Evolutionary conservation across 2,113 vertebrate species (phyloP).

Genomic region (Bubo blakistoni): DNA sequence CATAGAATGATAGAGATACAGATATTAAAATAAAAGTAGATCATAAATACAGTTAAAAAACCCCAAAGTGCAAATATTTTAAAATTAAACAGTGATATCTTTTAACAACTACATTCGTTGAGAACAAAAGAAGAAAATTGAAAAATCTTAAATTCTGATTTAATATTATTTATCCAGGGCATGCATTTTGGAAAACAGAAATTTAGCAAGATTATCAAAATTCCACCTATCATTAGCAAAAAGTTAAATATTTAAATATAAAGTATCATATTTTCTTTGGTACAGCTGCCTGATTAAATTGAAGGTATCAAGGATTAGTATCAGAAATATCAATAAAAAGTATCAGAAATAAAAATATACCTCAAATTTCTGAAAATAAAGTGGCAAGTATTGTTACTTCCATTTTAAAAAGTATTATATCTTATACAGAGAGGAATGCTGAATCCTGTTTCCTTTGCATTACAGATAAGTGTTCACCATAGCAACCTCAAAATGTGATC

Average conservation of each 20-base stretch:
- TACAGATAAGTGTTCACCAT: background rate
- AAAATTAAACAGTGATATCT: background rate
- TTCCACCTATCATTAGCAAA: background rate
- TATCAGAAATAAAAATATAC: background rate
- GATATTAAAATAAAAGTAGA: background rate
- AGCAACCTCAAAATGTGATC: slow-evolving; percentile 30
- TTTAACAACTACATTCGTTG: background rate
- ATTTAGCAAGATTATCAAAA: background rate
- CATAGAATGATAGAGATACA: background rate
- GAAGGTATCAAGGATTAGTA: background rate
- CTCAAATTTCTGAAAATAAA: background rate
- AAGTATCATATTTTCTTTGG: background rate
- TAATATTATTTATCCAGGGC: background rate
- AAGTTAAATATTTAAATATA: background rate
- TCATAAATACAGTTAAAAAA: background rate
- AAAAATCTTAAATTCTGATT: background rate
- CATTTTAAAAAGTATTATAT: background rate
- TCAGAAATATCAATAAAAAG: background rate
- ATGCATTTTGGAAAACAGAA: background rate
- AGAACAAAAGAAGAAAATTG: background rate
- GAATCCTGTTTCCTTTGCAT: background rate
- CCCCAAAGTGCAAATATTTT: background rate
- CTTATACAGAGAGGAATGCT: background rate
- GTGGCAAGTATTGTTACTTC: background rate
- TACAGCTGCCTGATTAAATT: background rate